Percentiles rank a stretch among this genome's conserved stretches.
Conservation (phyloP, 2,797 vertebrate genomes). For the Pseudopleuronectes americanus region DNA sequence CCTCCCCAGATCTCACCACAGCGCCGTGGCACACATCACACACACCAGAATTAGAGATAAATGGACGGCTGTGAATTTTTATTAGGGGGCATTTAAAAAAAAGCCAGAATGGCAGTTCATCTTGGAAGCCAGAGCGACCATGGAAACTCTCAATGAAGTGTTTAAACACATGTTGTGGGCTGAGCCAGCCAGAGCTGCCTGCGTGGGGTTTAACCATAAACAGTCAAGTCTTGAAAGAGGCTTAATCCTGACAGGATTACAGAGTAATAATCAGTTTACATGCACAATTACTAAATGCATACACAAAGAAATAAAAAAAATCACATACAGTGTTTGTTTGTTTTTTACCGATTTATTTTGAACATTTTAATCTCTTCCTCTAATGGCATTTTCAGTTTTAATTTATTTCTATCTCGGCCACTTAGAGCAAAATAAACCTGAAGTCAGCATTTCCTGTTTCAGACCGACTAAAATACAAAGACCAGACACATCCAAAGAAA, state of each 20-base stretch:
- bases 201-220: constrained; percentile 82
- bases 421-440: constrained; percentile 69
- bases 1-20: constrained; percentile 27
- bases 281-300: constrained; percentile 67
- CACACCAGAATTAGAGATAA: constrained; percentile 63
- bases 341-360: constrained; percentile 46
- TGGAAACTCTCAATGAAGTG: constrained; percentile 78
- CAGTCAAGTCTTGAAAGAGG: constrained; percentile 72
- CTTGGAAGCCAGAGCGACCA: constrained; percentile 59
- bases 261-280: constrained; percentile 74
- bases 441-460: constrained; percentile 71
- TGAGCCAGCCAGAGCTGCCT: constrained; percentile 64
- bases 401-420: constrained; percentile 79
- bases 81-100: constrained; percentile 69
- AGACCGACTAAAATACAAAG: constrained; percentile 67
- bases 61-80: constrained; percentile 76
- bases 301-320: constrained; percentile 58
- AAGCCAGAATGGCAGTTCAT: constrained; percentile 70
- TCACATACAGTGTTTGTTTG: constrained; percentile 51
- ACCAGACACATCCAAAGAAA: constrained; percentile 46
- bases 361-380: constrained; percentile 69
- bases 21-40: constrained; percentile 59
- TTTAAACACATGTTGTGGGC: constrained; percentile 81
- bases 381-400: constrained; percentile 79
- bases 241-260: constrained; percentile 76